Conservation (phyloP, 2,797 vertebrate species). For the Poecilia gillii region DNA sequence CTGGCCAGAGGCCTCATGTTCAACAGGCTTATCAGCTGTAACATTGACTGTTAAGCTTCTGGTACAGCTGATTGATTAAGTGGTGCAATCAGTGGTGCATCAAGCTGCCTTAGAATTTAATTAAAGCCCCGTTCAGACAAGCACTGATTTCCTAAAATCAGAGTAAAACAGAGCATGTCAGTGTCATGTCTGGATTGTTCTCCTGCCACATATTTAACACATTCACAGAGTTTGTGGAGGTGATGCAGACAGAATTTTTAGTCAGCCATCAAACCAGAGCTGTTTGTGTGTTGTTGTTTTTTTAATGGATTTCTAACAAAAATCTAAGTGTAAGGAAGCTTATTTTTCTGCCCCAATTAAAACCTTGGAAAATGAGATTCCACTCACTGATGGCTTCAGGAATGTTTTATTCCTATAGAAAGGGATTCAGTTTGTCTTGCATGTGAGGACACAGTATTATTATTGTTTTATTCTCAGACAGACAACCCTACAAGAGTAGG, state of each 20-base stretch:
- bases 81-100: conserved; percentile 4
- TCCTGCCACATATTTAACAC: background rate
- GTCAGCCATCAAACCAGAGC: background rate
- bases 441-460: background rate
- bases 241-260: background rate
- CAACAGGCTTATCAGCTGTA: conserved; percentile 45
- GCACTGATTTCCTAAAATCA: background rate
- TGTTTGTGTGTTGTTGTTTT: too few species aligned
- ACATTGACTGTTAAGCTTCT: conserved; percentile 15
- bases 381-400: background rate
- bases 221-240: background rate
- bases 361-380: background rate
- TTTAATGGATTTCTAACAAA: too few species aligned
- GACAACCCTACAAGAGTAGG: background rate
- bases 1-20: conserved; percentile 28
- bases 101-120: background rate
- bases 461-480: background rate
- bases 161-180: background rate
- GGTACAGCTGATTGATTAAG: conserved; percentile 7
- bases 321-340: background rate
- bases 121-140: background rate
- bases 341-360: conserved; percentile 2
- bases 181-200: background rate
- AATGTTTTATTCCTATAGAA: background rate
- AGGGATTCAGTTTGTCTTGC: background rate